phyloP scores from a whole-genome alignment of 2,113 vertebrate species.

The Phylloscopus whistleri region DNA sequence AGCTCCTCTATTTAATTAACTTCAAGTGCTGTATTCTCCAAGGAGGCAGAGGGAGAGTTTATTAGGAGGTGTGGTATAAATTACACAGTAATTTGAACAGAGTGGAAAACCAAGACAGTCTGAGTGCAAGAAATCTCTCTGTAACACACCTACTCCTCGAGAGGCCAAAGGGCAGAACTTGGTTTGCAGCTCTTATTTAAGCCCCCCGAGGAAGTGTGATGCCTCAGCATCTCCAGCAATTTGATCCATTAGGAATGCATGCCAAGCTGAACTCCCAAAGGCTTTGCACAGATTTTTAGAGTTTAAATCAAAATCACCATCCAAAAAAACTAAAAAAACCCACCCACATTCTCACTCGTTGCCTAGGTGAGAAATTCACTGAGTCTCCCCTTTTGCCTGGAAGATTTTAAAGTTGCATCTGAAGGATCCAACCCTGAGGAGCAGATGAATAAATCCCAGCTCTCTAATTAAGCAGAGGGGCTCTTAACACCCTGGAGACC shows the following conservation, averaged over 20 bases:
- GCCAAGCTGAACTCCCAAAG: background rate
- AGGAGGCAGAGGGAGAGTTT: slow-evolving; percentile 31
- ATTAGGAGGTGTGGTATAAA: slow-evolving; percentile 46
- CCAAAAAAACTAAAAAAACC: background rate
- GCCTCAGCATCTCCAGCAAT: background rate
- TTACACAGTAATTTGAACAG: slow-evolving; percentile 20
- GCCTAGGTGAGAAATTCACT: background rate
- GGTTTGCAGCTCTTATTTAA: background rate
- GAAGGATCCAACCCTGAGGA: background rate
- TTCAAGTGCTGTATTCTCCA: slow-evolving; percentile 37
- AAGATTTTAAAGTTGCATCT: background rate
- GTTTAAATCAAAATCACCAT: background rate
- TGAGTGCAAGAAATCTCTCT: background rate
- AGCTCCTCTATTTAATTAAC: slow-evolving; percentile 62
- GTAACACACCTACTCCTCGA: background rate
- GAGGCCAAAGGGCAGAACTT: background rate
- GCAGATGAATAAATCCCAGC: background rate
- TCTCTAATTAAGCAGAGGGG: background rate
- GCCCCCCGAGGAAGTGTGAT: background rate
- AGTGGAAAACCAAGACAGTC: slow-evolving; percentile 11
- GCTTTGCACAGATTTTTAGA: background rate
- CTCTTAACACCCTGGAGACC: background rate
- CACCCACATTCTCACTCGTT: background rate
- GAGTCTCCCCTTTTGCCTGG: background rate
- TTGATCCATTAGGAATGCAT: background rate